Conservation (phyloP, 2,888 invertebrate genomes). For the Aelia acuminata region DNA sequence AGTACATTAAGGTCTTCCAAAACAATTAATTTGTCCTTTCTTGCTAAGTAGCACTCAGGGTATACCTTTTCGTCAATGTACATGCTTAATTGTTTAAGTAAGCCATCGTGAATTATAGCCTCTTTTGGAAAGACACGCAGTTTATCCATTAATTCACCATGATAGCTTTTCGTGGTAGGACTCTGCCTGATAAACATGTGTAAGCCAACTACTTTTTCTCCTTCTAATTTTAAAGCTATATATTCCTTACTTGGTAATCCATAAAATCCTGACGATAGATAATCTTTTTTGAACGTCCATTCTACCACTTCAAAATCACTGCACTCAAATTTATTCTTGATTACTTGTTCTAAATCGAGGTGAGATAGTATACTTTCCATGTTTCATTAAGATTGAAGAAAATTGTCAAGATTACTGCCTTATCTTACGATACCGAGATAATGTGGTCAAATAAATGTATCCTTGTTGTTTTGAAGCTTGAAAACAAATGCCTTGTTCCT, state of each 20-base stretch:
- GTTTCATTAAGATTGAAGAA: background rate
- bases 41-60: slow-evolving; percentile 55
- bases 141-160: slow-evolving; percentile 59
- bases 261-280: slow-evolving; percentile 49
- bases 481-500: slow-evolving; percentile 26
- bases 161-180: background rate
- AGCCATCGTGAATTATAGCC: slow-evolving; percentile 57
- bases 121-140: slow-evolving; percentile 62
- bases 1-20: slow-evolving; percentile 59
- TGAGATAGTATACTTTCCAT: slow-evolving; percentile 53
- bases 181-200: slow-evolving; percentile 48
- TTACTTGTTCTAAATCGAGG: slow-evolving; percentile 41
- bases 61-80: slow-evolving; percentile 51
- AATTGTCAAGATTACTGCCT: slow-evolving; percentile 19
- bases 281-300: slow-evolving; percentile 56
- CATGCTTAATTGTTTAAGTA: slow-evolving; percentile 59
- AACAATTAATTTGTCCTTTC: slow-evolving; percentile 51
- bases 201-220: slow-evolving; percentile 42
- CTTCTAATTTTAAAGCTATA: slow-evolving; percentile 25
- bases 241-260: slow-evolving; percentile 52
- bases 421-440: slow-evolving; percentile 18
- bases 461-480: background rate
- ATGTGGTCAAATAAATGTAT: slow-evolving; percentile 33
- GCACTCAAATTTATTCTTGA: slow-evolving; percentile 51
- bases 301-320: slow-evolving; percentile 55